phyloP scores from a whole-genome alignment of 2,888 invertebrate genomes.

The Steinernema scapterisci region DNA sequence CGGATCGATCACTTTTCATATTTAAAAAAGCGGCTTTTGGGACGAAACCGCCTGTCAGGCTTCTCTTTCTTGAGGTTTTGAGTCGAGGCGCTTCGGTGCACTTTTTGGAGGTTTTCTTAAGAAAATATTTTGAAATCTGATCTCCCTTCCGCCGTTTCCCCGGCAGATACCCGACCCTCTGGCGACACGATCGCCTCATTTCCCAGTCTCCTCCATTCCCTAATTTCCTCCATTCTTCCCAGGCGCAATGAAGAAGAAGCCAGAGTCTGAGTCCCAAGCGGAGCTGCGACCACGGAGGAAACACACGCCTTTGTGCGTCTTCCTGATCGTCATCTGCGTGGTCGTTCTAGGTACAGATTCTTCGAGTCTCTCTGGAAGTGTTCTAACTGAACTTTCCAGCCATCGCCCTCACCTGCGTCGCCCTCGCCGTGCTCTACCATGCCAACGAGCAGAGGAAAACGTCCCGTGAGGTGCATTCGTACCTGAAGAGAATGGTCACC shows the following conservation, averaged over 20 bases:
- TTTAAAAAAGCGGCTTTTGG: neutral
- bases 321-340: constrained; percentile 4
- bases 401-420: constrained; percentile 5
- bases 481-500: constrained; percentile 57
- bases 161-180: neutral
- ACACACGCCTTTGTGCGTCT: neutral
- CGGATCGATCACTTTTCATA: neutral
- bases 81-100: neutral
- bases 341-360: neutral
- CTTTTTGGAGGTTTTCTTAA: neutral
- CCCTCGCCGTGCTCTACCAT: constrained; percentile 10
- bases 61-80: too few relatives aligned
- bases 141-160: neutral
- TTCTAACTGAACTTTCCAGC: neutral
- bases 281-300: constrained; percentile 1
- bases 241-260: constrained; percentile 14
- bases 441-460: neutral
- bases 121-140: constrained; percentile 29
- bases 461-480: constrained; percentile 50
- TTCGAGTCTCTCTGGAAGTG: neutral
- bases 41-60: neutral
- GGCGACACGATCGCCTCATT: neutral
- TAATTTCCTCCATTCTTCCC: neutral
- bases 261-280: neutral
- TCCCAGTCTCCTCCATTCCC: neutral